phyloP scores from a whole-genome alignment of 1,140 invertebrate genomes.

The Oncopeltus fasciatus region DNA sequence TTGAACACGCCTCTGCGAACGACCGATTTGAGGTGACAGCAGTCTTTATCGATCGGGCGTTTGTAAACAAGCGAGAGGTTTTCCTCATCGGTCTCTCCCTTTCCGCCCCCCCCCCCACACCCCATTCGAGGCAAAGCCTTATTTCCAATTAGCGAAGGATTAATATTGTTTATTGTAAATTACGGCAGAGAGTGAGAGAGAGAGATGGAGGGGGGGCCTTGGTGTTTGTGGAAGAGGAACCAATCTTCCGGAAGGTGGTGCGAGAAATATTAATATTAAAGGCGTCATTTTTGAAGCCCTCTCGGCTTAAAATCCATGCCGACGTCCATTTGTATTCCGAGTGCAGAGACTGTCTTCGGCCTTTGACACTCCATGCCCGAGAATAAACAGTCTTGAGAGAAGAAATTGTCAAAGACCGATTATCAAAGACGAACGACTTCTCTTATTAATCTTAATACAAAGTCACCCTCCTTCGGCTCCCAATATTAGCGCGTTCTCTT shows the following conservation, averaged over 20 bases:
- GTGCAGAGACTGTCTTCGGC: background rate
- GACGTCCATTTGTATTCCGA: background rate
- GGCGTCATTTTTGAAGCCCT: constrained; percentile 10
- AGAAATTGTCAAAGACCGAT: constrained; percentile 6
- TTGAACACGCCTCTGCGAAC: too few relatives aligned
- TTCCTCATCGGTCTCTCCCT: background rate
- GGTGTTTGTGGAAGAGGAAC: too few relatives aligned
- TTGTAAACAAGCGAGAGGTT: background rate
- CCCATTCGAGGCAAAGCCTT: background rate
- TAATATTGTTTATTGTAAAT: constrained; percentile 18
- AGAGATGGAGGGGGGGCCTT: background rate
- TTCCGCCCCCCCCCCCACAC: background rate
- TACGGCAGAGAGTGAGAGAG: background rate
- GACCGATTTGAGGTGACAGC: too few relatives aligned
- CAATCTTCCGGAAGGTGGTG: background rate
- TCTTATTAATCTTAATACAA: constrained; percentile 7
- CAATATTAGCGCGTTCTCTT: background rate
- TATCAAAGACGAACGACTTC: constrained; percentile 6
- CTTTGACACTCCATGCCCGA: background rate
- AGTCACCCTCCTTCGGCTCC: background rate
- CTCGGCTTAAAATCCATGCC: background rate
- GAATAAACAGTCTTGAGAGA: background rate
- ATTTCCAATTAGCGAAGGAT: constrained; percentile 16
- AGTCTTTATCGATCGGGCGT: too few relatives aligned
- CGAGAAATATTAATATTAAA: constrained; percentile 17